phyloP scores from a whole-genome alignment of 2,888 invertebrate species.

The Ennomos quercinarius region DNA sequence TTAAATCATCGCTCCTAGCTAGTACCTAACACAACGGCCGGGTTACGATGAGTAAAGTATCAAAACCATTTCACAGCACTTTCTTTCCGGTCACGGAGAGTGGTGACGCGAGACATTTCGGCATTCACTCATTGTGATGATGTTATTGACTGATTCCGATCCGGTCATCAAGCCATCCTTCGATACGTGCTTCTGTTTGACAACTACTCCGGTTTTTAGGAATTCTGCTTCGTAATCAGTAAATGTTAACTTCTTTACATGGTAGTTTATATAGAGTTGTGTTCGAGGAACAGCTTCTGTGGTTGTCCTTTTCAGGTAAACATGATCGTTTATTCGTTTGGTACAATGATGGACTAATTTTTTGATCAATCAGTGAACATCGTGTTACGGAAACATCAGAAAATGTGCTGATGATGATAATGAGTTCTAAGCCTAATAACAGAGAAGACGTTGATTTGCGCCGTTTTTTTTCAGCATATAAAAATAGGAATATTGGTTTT shows the following conservation, averaged over 20 bases:
- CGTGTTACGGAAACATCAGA: too few relatives aligned
- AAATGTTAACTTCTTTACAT: background rate
- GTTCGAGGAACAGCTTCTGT: too few relatives aligned
- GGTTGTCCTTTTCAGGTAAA: too few relatives aligned
- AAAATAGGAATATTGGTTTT: background rate
- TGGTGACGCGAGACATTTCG: slow-evolving; percentile 78
- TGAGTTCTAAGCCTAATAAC: too few relatives aligned
- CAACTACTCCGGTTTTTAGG: slow-evolving; percentile 22
- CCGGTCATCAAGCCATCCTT: slow-evolving; percentile 63
- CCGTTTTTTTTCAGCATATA: too few relatives aligned
- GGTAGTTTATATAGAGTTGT: too few relatives aligned
- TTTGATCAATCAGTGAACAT: too few relatives aligned
- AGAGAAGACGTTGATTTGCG: background rate
- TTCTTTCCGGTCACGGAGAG: slow-evolving; percentile 62
- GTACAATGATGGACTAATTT: too few relatives aligned
- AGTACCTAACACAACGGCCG: too few relatives aligned
- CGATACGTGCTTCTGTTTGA: slow-evolving; percentile 64
- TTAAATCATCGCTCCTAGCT: too few relatives aligned
- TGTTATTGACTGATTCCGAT: slow-evolving; percentile 74
- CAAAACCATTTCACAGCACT: slow-evolving; percentile 51
- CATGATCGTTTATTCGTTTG: too few relatives aligned
- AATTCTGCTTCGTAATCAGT: slow-evolving; percentile 22
- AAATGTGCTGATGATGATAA: too few relatives aligned
- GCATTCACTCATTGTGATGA: slow-evolving; percentile 79
- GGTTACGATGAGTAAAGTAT: slow-evolving; percentile 51